A percentile compares a stretch with the other conserved stretches of the same genome.
Conservation (phyloP, 30 jellyfish, hydroid and myxozoan genomes). For the Mastigias papua region DNA sequence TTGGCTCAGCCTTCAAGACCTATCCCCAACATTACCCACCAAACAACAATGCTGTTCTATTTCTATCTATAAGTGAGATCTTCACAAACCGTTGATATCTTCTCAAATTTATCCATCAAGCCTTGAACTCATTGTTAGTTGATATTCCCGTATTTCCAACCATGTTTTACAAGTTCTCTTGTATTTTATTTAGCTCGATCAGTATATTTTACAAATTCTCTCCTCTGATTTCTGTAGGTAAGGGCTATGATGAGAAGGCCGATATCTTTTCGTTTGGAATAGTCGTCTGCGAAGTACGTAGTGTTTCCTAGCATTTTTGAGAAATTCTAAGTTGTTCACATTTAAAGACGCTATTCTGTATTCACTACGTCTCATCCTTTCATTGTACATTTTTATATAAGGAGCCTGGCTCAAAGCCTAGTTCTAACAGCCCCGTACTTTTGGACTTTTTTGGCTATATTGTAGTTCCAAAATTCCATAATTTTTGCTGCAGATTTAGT, state of each 20-base stretch:
- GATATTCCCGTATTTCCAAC: no score
- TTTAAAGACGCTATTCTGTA: not conserved
- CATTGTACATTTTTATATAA: not conserved
- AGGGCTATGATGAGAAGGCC: slow-evolving; percentile 83
- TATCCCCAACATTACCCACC: no score
- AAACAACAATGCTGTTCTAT: no score
- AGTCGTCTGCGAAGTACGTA: slow-evolving; percentile 79
- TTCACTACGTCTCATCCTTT: not conserved
- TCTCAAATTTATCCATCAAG: no score
- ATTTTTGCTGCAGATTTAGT: no score
- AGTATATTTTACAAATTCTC: not conserved
- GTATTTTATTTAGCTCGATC: not conserved
- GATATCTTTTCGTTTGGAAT: slow-evolving; percentile 90
- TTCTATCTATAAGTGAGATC: no score
- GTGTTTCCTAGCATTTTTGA: no score
- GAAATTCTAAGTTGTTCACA: not conserved
- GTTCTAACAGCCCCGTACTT: not conserved
- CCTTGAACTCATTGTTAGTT: no score
- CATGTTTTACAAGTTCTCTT: not conserved
- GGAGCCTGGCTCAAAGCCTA: not conserved
- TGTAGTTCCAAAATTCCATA: not conserved
- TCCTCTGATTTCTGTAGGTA: slow-evolving; percentile 28
- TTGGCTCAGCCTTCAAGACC: no score
- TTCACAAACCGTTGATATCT: no score
- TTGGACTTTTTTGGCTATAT: not conserved